Evolutionary conservation across 2,888 invertebrate genomes (phyloP), one percentile per base, ranked within the genome.

Genomic region (Clepsis dumicolana): DNA sequence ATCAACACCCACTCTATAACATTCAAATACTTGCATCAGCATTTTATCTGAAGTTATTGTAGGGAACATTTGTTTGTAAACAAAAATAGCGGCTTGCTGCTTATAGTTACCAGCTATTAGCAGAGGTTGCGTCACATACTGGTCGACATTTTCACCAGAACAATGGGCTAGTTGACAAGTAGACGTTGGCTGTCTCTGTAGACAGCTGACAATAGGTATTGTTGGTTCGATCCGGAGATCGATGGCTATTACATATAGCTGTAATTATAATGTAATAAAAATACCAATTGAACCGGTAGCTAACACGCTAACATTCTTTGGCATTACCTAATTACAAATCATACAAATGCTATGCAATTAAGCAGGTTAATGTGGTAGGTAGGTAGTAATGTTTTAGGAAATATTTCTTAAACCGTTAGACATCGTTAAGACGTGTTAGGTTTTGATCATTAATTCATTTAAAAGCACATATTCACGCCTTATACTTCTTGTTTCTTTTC

Each of bases 401-500:
- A n/a, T 16, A 16, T 7, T n/a, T n/a, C 41, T 41, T 41, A 16
- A 41, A 41, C 16, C 41, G 5, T 41, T 41, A 41, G n/a, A n/a
- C n/a, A 38, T 38, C n/a, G 4, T 16, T n/a, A n/a, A n/a, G 16
- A 3, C 35, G 4, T 41, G 7, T 16, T 41, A 14, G 5, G 5
- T 41, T 41, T 4, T 38, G 16, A 7, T 16, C 16, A n/a, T 5
- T 16, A 41, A 5, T 41, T 16, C 16, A 4, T 5, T 41, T 41
- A 41, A 16, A 41, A 41, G 16, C 16, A 5, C n/a, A 41, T 16
- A 41, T 41, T 16, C 21, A 48, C 2, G 50, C 25, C 14, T 5
- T n/a, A 52, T 14, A 24, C 21, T 7, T 10, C 10, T 16, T 18
- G 4, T 52, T 81, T 75, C 76, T 76, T 96, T 96, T 48, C 95